Base-by-base conservation (phyloP, 2,113 vertebrate species). In the Pterocles burchelli region DNA sequence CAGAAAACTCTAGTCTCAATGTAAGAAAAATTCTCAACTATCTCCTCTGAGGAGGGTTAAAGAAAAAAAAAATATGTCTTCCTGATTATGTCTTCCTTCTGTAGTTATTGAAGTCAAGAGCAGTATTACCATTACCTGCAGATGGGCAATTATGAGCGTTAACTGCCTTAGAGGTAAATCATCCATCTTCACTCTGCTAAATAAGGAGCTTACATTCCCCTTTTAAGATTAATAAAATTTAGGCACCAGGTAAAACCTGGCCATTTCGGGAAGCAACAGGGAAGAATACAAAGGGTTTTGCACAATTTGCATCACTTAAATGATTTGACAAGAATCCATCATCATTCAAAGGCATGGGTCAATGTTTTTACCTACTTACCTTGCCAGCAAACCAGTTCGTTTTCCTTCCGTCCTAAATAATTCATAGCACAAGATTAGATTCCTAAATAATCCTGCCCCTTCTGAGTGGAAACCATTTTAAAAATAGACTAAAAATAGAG, bases 71-170 rank as follows among this genome's bases (percentile, higher is more conserved):
- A 12, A 57, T 29, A 31, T 48, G 2, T 73, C 36, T 84, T 90
- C 45, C 46, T 85, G 49, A 41, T 49, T 73, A 1, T 89, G 80
- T 72, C 70, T 94, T 95, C 1, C 4, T 94, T 90, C 77, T 70
- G 26, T 67, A 92, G 77, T 57, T 79, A 78, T 9, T 85, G 74
- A 85, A 94, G 66, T 93, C 89, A 94, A 85, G 20, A 82, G 87
- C 62, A 87, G 68, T 89, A 82, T 89, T 87, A n/a, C 18, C 31
- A 62, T 70, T 87, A 66, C 88, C 49, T 82, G 74, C 72, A 96
- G 73, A 75, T 74, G n/a, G 75, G 66, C 66, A 85, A n/a, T 91
- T 89, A 68, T 82, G 66, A 71, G 45, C 26, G 58, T 66, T 91
- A 58, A 82, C 54, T 94, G 74, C 62, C 74, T 75, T 79, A 63